Conservation (phyloP, 2,113 vertebrate genomes). For the Hemiprocne comata region DNA sequence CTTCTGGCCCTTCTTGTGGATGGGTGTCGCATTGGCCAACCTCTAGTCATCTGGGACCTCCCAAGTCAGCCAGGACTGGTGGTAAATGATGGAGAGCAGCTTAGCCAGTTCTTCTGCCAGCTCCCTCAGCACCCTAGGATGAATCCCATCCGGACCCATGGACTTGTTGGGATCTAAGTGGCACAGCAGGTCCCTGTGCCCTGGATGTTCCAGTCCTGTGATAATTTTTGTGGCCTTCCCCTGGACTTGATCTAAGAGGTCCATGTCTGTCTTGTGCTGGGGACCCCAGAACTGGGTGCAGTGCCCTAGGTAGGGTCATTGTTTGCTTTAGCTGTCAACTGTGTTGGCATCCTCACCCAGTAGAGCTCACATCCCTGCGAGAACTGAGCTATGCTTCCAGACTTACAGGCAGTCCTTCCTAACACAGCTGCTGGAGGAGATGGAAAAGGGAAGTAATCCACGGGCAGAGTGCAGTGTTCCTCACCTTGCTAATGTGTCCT, state of each 20-base stretch:
- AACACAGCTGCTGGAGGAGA: background rate
- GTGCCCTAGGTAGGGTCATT: background rate
- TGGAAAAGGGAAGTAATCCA: background rate
- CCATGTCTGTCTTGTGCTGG: background rate
- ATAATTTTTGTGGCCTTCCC: background rate
- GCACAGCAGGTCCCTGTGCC: no score
- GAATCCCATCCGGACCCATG: no score
- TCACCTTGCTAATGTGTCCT: background rate
- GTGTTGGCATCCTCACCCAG: background rate
- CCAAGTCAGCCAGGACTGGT: no score
- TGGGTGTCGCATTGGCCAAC: no score
- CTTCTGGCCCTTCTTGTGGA: no score
- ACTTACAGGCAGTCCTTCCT: background rate
- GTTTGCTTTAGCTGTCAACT: background rate
- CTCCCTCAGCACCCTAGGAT: no score
- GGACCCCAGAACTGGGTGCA: background rate
- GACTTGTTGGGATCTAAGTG: no score
- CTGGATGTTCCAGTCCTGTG: background rate
- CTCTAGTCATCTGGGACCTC: no score
- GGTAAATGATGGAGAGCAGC: no score
- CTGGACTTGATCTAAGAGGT: background rate
- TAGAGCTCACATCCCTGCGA: background rate
- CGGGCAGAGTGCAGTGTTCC: background rate
- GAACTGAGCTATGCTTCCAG: fast-evolving
- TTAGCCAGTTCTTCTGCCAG: no score